Percentiles rank a stretch among this genome's conserved stretches.
These are phyloP conservation scores for Microhierax caerulescens DNA, from an alignment of 2,797 vertebrate genomes.

Conservation along the genomic window DNA sequence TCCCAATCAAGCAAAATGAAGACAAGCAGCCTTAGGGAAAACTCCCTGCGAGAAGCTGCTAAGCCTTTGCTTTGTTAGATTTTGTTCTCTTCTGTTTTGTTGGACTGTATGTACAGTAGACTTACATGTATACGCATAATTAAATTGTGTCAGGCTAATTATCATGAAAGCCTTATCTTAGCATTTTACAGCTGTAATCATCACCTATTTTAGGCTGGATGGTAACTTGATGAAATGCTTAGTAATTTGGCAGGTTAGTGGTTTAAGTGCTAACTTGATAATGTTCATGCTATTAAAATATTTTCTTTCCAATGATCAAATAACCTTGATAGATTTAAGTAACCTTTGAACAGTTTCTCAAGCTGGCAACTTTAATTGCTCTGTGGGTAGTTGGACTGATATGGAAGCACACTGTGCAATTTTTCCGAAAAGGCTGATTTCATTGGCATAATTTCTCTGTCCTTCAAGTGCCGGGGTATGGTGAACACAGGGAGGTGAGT, in stretches of 20 bases:
- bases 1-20: not conserved
- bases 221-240: not conserved
- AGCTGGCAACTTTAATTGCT: not conserved
- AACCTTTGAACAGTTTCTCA: not conserved
- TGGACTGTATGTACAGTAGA: not conserved
- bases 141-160: not conserved
- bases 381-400: not conserved
- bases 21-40: not conserved
- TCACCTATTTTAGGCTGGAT: not conserved
- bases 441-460: conserved; percentile 13
- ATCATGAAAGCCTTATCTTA: not conserved
- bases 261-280: not conserved
- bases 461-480: not conserved
- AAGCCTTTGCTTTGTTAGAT: not conserved
- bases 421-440: conserved; percentile 6
- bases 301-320: not conserved
- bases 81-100: not conserved
- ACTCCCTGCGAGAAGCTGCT: not conserved
- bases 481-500: not conserved
- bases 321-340: not conserved
- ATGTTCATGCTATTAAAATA: not conserved
- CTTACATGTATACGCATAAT: not conserved
- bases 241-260: not conserved
- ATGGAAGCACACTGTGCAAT: not conserved
- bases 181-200: not conserved